phyloP scores from a whole-genome alignment of 2,113 vertebrate species.

The Taxidea taxus region DNA sequence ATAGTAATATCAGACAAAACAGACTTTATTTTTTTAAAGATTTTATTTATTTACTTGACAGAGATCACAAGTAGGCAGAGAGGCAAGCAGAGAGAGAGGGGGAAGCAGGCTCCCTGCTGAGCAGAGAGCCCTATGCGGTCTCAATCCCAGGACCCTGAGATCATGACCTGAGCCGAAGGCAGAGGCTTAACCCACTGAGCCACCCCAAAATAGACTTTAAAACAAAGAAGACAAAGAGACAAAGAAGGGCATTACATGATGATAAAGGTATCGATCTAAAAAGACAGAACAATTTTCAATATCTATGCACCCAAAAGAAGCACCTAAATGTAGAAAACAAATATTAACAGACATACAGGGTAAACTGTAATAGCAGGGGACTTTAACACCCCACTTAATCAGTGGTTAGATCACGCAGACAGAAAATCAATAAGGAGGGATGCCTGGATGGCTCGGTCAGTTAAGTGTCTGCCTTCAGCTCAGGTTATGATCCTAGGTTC shows the following conservation, averaged over 20 bases:
- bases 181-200: no score
- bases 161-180: no score
- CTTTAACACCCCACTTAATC: background rate
- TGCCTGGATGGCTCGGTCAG: background rate
- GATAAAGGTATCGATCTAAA: background rate
- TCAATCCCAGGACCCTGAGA: no score
- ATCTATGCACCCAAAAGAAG: background rate
- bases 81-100: no score
- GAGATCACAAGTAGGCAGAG: no score
- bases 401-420: background rate
- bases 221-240: background rate
- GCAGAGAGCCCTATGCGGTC: no score
- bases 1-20: background rate
- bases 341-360: background rate
- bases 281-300: background rate
- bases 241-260: background rate
- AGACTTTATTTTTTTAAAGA: background rate
- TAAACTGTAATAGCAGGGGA: background rate
- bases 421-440: background rate
- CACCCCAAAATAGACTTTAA: background rate
- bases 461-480: background rate
- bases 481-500: background rate
- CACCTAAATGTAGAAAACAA: background rate
- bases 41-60: no score
- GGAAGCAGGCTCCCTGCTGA: no score